A percentile compares a stretch with the other conserved stretches of the same genome.
phyloP scores from a whole-genome alignment of 2,797 vertebrate species.

The Notolabrus celidotus region DNA sequence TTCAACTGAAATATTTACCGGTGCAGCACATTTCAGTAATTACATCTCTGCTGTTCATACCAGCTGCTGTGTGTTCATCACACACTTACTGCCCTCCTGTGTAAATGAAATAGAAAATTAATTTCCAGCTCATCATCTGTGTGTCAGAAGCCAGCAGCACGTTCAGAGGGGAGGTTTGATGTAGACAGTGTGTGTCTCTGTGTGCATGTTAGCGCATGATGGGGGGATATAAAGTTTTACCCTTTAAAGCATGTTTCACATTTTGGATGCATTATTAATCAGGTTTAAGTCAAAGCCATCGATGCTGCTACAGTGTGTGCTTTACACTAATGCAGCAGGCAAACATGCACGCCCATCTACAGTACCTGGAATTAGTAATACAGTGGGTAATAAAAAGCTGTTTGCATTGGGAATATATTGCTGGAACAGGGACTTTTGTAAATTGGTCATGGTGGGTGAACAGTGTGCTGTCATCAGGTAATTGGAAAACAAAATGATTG shows the following conservation, averaged over 20 bases:
- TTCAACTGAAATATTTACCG: slow-evolving; percentile 77
- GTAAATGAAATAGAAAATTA: slow-evolving; percentile 65
- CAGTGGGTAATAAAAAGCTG: slow-evolving; percentile 52
- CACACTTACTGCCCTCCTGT: slow-evolving; percentile 56
- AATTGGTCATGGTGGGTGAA: slow-evolving; percentile 70
- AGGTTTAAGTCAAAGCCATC: slow-evolving; percentile 31
- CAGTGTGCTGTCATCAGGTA: slow-evolving; percentile 62
- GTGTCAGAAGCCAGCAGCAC: slow-evolving; percentile 60
- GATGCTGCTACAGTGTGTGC: slow-evolving; percentile 5
- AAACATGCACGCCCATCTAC: slow-evolving; percentile 33
- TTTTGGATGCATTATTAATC: slow-evolving; percentile 50
- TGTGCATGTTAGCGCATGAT: slow-evolving; percentile 33
- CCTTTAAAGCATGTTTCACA: slow-evolving; percentile 41
- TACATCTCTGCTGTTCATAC: slow-evolving; percentile 78
- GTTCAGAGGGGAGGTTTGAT: slow-evolving; percentile 27
- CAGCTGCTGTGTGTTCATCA: slow-evolving; percentile 67
- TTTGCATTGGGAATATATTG: slow-evolving; percentile 58
- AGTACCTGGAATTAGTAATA: slow-evolving; percentile 49
- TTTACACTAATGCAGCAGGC: slow-evolving; percentile 31
- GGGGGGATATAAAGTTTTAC: slow-evolving; percentile 20
- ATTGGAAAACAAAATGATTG: slow-evolving; percentile 76
- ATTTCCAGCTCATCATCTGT: slow-evolving; percentile 69
- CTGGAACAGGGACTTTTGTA: slow-evolving; percentile 55
- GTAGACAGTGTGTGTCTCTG: slow-evolving; percentile 26
- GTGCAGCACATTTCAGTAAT: slow-evolving; percentile 80